phyloP scores from a whole-genome alignment of 2,888 invertebrate species.

The Orthosia cruda region DNA sequence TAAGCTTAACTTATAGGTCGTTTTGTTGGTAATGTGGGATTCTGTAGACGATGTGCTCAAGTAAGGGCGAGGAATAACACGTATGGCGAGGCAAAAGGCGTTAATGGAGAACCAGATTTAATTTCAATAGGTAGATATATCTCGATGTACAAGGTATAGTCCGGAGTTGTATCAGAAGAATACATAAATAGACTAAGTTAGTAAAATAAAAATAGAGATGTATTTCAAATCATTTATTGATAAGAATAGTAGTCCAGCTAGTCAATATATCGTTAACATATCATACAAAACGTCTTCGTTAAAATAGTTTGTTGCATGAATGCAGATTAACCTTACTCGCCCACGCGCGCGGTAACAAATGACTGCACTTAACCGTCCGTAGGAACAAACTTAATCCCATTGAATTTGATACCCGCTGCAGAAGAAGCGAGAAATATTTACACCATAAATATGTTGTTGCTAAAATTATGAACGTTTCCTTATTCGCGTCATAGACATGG shows the following conservation, averaged over 20 bases:
- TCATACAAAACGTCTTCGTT: constrained; percentile 28
- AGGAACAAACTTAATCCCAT: constrained; percentile 72
- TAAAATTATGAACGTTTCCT: constrained; percentile 55
- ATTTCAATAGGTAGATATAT: constrained; percentile 5
- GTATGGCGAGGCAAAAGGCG: constrained; percentile 1
- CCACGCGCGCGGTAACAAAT: constrained; percentile 76
- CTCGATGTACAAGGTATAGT: not conserved
- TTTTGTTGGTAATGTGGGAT: constrained; percentile 32
- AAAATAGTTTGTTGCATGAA: constrained; percentile 43
- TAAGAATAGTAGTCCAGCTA: not conserved
- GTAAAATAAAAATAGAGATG: not conserved
- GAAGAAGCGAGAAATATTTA: constrained; percentile 54
- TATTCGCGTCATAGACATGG: constrained; percentile 35
- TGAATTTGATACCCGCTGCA: constrained; percentile 68
- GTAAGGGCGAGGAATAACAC: constrained; percentile 15
- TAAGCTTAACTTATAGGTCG: constrained; percentile 50
- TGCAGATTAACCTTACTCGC: constrained; percentile 62
- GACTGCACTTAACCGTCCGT: constrained; percentile 72
- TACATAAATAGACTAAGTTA: not conserved
- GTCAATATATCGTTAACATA: constrained; percentile 37
- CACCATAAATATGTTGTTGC: constrained; percentile 57
- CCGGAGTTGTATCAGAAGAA: not conserved
- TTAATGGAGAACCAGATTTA: constrained; percentile 8
- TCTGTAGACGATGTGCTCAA: constrained; percentile 27
- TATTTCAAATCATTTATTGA: constrained; percentile 5